Evolutionary conservation across 2,797 vertebrate species (phyloP).

Genomic region (Sebastes cheni): DNA sequence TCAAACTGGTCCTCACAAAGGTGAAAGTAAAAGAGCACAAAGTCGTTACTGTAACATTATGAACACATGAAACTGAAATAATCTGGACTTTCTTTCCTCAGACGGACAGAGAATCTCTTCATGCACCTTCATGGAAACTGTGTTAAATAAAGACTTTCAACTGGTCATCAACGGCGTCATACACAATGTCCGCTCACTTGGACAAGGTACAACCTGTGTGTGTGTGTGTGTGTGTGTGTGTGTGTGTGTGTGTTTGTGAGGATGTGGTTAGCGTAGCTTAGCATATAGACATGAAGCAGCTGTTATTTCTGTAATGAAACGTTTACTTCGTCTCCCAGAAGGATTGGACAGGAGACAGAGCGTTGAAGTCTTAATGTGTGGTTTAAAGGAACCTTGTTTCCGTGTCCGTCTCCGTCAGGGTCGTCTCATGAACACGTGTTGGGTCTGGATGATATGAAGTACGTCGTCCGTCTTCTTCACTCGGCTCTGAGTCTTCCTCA

Average conservation of each 20-base stretch:
- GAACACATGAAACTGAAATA: background rate
- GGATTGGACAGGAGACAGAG: background rate
- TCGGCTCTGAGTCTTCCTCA: slow-evolving; percentile 39
- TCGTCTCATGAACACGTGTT: slow-evolving; percentile 46
- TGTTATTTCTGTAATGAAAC: background rate
- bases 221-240: background rate
- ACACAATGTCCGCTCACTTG: slow-evolving; percentile 73
- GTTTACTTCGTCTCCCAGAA: background rate
- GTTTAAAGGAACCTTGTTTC: background rate
- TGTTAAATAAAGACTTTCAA: slow-evolving; percentile 85
- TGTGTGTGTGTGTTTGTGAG: background rate
- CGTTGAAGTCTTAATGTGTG: background rate
- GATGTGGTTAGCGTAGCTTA: background rate
- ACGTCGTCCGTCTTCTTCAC: slow-evolving; percentile 51
- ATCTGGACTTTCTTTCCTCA: slow-evolving; percentile 38
- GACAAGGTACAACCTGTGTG: slow-evolving; percentile 27
- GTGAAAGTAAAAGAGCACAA: background rate
- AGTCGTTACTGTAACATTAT: background rate
- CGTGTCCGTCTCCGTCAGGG: slow-evolving; percentile 1
- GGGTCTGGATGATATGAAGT: slow-evolving; percentile 52
- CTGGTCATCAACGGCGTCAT: slow-evolving; percentile 80
- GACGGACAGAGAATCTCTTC: slow-evolving; percentile 82
- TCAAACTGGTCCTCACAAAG: background rate
- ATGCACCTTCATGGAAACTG: slow-evolving; percentile 80
- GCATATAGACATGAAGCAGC: background rate